Percentiles rank a stretch among this genome's conserved stretches.
Conservation (phyloP, 2,797 vertebrate genomes). For the Holocentrus rufus region DNA sequence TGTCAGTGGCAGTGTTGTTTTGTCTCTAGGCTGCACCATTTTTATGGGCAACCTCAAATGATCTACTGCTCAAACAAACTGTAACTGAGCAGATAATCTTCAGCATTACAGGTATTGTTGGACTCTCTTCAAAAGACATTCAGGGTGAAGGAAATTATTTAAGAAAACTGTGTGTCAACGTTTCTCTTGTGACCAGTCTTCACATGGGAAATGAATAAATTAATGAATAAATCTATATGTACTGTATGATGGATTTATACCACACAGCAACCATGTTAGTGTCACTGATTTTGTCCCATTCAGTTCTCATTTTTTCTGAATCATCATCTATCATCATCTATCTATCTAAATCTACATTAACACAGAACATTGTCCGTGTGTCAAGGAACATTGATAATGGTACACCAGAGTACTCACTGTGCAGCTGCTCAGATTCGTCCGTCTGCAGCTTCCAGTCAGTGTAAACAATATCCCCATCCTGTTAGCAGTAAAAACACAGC, state of each 20-base stretch:
- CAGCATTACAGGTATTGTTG: constrained; percentile 2
- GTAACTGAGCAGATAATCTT: background rate
- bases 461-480: constrained; percentile 93
- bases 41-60: constrained; percentile 16
- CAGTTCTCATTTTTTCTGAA: background rate
- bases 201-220: too few species aligned
- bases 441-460: constrained; percentile 89
- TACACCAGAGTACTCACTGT: constrained; percentile 80
- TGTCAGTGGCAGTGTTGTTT: constrained; percentile 14
- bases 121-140: background rate
- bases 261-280: background rate
- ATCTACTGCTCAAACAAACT: constrained; percentile 10
- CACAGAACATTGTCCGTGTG: too few species aligned
- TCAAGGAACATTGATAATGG: background rate
- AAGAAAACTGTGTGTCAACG: too few species aligned
- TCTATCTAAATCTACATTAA: background rate
- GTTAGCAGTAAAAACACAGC: constrained; percentile 9
- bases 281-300: background rate
- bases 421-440: constrained; percentile 80
- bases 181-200: too few species aligned
- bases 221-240: too few species aligned
- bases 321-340: background rate
- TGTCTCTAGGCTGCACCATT: constrained; percentile 8
- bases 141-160: too few species aligned
- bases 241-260: background rate